phyloP scores from a whole-genome alignment of 2,888 invertebrate genomes.

The Amiota communis region DNA sequence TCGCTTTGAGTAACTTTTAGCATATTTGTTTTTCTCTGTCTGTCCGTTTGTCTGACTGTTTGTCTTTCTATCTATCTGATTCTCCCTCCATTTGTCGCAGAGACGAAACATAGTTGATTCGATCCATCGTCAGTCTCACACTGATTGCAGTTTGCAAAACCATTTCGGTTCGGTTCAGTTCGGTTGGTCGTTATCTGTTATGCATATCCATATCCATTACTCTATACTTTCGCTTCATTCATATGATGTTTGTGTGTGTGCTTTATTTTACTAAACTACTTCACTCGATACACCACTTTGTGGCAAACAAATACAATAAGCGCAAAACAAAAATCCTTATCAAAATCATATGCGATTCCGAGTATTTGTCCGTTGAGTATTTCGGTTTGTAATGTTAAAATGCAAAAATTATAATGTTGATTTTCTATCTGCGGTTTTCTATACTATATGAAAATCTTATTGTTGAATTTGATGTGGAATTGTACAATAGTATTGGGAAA shows the following conservation, averaged over 20 bases:
- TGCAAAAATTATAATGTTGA: slow-evolving; percentile 13
- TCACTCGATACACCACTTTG: too few relatives aligned
- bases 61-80: slow-evolving; percentile 37
- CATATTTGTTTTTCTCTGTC: slow-evolving; percentile 31
- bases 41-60: slow-evolving; percentile 54
- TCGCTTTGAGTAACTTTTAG: slow-evolving; percentile 9
- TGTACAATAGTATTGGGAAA: too few relatives aligned
- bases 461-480: too few relatives aligned
- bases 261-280: too few relatives aligned
- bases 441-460: too few relatives aligned
- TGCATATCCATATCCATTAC: slow-evolving; percentile 48
- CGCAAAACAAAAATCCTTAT: not conserved
- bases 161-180: slow-evolving; percentile 38
- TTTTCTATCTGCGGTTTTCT: not conserved
- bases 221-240: not conserved
- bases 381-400: slow-evolving; percentile 6
- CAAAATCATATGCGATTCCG: slow-evolving; percentile 9
- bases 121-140: not conserved
- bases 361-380: slow-evolving; percentile 7
- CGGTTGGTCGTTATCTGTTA: slow-evolving; percentile 51
- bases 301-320: not conserved
- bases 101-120: not conserved
- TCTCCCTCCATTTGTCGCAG: slow-evolving; percentile 45
- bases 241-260: not conserved
- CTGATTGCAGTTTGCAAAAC: slow-evolving; percentile 1